Conservation (phyloP, 2,888 invertebrate genomes). For the Thumatha senex region DNA sequence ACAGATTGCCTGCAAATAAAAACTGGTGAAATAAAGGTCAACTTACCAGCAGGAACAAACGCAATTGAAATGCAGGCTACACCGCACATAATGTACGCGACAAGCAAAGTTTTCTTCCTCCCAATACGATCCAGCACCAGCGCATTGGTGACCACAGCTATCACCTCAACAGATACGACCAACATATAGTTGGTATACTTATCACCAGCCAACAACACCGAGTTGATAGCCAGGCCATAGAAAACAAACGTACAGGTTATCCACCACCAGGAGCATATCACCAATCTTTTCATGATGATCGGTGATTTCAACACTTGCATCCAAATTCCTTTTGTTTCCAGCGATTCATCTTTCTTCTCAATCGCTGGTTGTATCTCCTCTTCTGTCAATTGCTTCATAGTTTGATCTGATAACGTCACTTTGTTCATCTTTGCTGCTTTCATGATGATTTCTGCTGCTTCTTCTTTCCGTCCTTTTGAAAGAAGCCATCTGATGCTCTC, state of each 20-base stretch:
- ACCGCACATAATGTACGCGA: constrained; percentile 84
- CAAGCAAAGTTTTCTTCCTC: constrained; percentile 84
- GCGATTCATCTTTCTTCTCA: constrained; percentile 44
- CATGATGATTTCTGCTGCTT: constrained; percentile 85
- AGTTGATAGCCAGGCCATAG: constrained; percentile 91
- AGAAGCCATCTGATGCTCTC: constrained; percentile 91
- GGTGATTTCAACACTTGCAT: constrained; percentile 67
- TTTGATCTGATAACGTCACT: constrained; percentile 72
- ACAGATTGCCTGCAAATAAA: too few species aligned
- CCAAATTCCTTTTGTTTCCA: constrained; percentile 56
- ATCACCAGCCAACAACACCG: constrained; percentile 89
- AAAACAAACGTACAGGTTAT: constrained; percentile 91
- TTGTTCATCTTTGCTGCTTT: constrained; percentile 86
- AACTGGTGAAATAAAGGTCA: not conserved
- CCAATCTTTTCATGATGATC: constrained; percentile 68
- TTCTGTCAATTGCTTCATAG: constrained; percentile 70
- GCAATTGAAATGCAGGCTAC: constrained; percentile 77
- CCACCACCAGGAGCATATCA: constrained; percentile 86
- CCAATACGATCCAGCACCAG: constrained; percentile 86
- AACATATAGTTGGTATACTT: constrained; percentile 91
- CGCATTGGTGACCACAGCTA: constrained; percentile 86
- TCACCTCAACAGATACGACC: constrained; percentile 87
- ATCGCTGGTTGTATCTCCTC: constrained; percentile 52
- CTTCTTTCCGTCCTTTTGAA: constrained; percentile 86
- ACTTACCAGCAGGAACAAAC: constrained; percentile 76